Conservation (phyloP, 2,113 vertebrate genomes). For the Coturnix japonica region DNA sequence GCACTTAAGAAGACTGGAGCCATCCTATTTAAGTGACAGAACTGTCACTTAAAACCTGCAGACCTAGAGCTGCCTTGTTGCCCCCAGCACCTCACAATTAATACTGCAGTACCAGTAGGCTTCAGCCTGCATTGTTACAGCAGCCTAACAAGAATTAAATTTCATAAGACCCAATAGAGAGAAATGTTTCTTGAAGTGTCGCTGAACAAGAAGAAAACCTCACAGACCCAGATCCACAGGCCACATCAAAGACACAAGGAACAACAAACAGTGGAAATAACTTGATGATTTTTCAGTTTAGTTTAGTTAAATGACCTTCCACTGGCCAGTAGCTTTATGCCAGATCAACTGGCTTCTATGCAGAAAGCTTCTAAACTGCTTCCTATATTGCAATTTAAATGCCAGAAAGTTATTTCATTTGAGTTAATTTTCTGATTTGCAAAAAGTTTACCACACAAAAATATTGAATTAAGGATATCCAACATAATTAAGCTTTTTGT, state of each 20-base stretch:
- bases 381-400: not conserved
- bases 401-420: not conserved
- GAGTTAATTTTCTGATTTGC: not conserved
- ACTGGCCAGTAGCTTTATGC: not conserved
- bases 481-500: not conserved
- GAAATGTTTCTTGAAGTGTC: not conserved
- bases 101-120: not conserved
- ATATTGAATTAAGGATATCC: not conserved
- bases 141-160: not conserved
- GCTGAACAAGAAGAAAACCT: not conserved
- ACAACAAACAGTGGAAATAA: not conserved
- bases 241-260: not conserved
- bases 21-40: not conserved
- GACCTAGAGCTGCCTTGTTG: not conserved
- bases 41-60: not conserved
- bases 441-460: not conserved
- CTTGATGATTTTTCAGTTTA: not conserved
- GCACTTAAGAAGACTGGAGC: not conserved
- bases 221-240: not conserved
- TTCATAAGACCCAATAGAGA: not conserved
- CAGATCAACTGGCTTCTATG: not conserved
- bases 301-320: not conserved
- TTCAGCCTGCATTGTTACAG: not conserved
- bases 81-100: not conserved
- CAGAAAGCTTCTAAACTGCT: not conserved